These are phyloP conservation scores for Lobophora halterata DNA, from an alignment of 2,888 invertebrate species.

Conservation along the genomic window DNA sequence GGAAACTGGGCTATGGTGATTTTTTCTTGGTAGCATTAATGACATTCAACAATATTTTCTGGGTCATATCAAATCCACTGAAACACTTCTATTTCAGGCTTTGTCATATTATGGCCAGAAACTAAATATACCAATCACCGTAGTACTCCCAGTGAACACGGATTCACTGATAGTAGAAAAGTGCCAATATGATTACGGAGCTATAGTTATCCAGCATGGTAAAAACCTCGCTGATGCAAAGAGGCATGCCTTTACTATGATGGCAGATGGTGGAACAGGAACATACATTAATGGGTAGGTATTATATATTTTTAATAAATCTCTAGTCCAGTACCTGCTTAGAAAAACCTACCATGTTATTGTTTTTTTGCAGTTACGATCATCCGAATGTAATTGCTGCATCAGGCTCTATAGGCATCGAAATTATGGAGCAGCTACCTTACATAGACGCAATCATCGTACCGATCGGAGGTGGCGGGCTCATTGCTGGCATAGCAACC, in stretches of 20 bases:
- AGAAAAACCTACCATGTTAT: too few species aligned
- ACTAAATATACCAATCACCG: constrained; percentile 84
- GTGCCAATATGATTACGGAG: constrained; percentile 86
- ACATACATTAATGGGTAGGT: constrained; percentile 91
- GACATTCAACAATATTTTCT: background rate
- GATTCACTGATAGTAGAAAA: constrained; percentile 90
- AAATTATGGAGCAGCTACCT: constrained; percentile 92
- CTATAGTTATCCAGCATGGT: constrained; percentile 89
- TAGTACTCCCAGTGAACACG: constrained; percentile 92
- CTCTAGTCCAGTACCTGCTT: too few species aligned
- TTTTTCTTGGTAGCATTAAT: too few species aligned
- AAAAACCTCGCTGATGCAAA: constrained; percentile 89
- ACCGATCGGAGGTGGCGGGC: constrained; percentile 94
- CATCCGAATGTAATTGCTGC: constrained; percentile 95
- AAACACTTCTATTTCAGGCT: constrained; percentile 49
- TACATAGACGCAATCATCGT: constrained; percentile 91
- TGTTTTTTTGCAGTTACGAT: constrained; percentile 85
- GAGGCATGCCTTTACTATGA: constrained; percentile 84
- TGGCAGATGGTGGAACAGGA: constrained; percentile 80
- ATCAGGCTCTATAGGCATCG: constrained; percentile 93
- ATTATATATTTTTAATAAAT: too few species aligned
- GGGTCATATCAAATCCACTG: background rate
- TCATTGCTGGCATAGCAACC: constrained; percentile 92
- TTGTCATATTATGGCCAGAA: constrained; percentile 86
- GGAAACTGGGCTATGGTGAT: constrained; percentile 92